A percentile compares a stretch with the other conserved stretches of the same genome.
phyloP scores from a whole-genome alignment of 2,888 invertebrate genomes.

The Phasia obesa region DNA sequence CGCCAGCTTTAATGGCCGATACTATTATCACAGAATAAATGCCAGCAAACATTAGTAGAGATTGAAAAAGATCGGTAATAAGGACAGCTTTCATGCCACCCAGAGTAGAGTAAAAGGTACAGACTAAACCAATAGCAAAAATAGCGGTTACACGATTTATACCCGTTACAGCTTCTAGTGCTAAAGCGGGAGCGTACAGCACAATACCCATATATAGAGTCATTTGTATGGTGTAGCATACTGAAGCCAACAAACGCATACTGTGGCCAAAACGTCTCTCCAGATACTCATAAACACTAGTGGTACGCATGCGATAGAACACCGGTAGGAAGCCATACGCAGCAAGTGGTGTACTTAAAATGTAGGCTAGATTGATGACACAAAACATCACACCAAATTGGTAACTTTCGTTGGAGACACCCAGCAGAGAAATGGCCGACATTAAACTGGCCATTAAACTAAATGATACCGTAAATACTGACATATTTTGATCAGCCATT shows the following conservation, averaged over 20 bases:
- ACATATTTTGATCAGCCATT: slow-evolving; percentile 91
- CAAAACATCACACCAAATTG: slow-evolving; percentile 91
- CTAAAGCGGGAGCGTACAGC: slow-evolving; percentile 96
- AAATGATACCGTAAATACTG: slow-evolving; percentile 91
- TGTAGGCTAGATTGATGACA: slow-evolving; percentile 89
- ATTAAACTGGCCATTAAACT: slow-evolving; percentile 96
- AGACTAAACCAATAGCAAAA: slow-evolving; percentile 87
- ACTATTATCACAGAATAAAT: slow-evolving; percentile 90
- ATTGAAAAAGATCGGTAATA: slow-evolving; percentile 93
- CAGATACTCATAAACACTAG: slow-evolving; percentile 96
- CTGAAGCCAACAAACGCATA: slow-evolving; percentile 90
- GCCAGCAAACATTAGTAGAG: slow-evolving; percentile 92
- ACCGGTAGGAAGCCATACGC: slow-evolving; percentile 92
- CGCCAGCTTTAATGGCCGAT: slow-evolving; percentile 87
- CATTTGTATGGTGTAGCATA: slow-evolving; percentile 95
- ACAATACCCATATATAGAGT: slow-evolving; percentile 96
- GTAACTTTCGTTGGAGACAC: slow-evolving; percentile 95
- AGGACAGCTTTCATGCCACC: slow-evolving; percentile 96
- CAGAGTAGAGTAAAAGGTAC: slow-evolving; percentile 93
- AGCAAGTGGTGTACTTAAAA: slow-evolving; percentile 90
- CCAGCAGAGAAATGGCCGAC: slow-evolving; percentile 94
- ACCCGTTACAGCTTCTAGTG: slow-evolving; percentile 92
- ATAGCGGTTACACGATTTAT: slow-evolving; percentile 88
- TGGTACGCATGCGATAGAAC: slow-evolving; percentile 90
- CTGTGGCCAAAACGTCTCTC: slow-evolving; percentile 92